Conservation (phyloP, 1,140 invertebrate species). For the Drosophila littoralis region DNA sequence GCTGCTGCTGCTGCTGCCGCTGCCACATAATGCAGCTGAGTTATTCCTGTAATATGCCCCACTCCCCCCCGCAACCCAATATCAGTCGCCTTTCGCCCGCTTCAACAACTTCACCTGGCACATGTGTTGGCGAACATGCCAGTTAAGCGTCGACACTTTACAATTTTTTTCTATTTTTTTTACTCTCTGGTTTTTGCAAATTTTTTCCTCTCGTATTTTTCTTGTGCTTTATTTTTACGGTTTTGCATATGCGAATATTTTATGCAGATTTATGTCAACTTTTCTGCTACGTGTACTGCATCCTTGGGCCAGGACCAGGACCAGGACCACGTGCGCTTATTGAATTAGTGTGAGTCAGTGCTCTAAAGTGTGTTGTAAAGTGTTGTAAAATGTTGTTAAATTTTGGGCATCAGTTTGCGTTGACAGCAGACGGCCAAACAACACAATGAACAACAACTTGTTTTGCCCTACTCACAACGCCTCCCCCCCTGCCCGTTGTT, state of each 20-base stretch:
- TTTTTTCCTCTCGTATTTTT: constrained; percentile 16
- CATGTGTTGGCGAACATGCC: constrained; percentile 61
- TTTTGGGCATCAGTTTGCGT: constrained; percentile 66
- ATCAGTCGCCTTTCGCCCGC: background rate
- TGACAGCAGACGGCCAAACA: constrained; percentile 61
- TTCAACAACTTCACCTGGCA: constrained; percentile 6
- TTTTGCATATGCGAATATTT: constrained; percentile 81
- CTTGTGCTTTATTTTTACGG: constrained; percentile 25
- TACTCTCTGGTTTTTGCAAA: constrained; percentile 6
- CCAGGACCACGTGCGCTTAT: constrained; percentile 67
- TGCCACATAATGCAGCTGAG: constrained; percentile 67
- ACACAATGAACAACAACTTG: constrained; percentile 60
- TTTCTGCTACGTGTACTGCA: constrained; percentile 72
- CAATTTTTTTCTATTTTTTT: constrained; percentile 20
- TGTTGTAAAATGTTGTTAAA: constrained; percentile 65
- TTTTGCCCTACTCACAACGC: constrained; percentile 65
- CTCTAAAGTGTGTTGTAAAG: constrained; percentile 58
- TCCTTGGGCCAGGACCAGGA: constrained; percentile 23
- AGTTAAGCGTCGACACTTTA: constrained; percentile 61
- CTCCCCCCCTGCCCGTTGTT: background rate
- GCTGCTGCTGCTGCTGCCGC: constrained; percentile 1
- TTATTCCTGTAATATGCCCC: constrained; percentile 29
- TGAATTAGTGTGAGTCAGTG: constrained; percentile 66
- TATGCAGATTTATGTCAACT: constrained; percentile 83
- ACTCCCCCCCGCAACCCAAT: background rate